Percentiles rank a stretch among this genome's conserved stretches.
Evolutionary conservation across 2,888 invertebrate genomes (phyloP).

Genomic region (Polylopha cassiicola): DNA sequence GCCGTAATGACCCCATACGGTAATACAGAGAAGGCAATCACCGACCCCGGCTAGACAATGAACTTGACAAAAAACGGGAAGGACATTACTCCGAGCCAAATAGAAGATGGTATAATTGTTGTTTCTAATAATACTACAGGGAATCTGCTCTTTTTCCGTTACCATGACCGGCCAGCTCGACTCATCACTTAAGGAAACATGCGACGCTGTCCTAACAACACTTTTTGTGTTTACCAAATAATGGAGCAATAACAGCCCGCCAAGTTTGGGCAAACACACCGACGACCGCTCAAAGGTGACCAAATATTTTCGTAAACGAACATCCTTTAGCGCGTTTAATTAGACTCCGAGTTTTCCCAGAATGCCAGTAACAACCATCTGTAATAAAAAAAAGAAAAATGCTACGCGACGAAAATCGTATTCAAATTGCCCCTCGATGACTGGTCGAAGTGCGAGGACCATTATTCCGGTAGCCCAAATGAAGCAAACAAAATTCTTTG

Average conservation of each 20-base stretch:
- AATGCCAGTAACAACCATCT: slow-evolving; percentile 40
- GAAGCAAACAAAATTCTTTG: slow-evolving; percentile 37
- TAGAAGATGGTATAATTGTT: too few species aligned
- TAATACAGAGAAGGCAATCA: slow-evolving; percentile 13
- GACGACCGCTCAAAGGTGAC: slow-evolving; percentile 17
- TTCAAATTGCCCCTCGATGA: slow-evolving; percentile 52
- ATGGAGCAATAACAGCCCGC: slow-evolving; percentile 29
- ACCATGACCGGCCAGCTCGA: too few species aligned
- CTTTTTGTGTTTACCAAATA: slow-evolving; percentile 32
- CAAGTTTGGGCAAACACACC: slow-evolving; percentile 27
- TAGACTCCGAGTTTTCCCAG: slow-evolving; percentile 43
- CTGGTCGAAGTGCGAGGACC: slow-evolving; percentile 51
- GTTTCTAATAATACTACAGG: too few species aligned
- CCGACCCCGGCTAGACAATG: slow-evolving; percentile 14
- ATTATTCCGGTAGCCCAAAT: slow-evolving; percentile 56
- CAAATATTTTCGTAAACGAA: slow-evolving; percentile 26
- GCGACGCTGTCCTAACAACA: slow-evolving; percentile 32
- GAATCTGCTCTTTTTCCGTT: too few species aligned
- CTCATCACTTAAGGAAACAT: slow-evolving; percentile 33
- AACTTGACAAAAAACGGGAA: slow-evolving; percentile 19
- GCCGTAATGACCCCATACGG: slow-evolving; percentile 18
- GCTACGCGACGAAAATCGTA: slow-evolving; percentile 37
- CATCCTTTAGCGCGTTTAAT: slow-evolving; percentile 25
- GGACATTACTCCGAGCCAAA: slow-evolving; percentile 13
- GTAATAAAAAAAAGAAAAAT: slow-evolving; percentile 42